phyloP scores from a whole-genome alignment of 2,888 invertebrate species.

The Drosophila trichaetosa region DNA sequence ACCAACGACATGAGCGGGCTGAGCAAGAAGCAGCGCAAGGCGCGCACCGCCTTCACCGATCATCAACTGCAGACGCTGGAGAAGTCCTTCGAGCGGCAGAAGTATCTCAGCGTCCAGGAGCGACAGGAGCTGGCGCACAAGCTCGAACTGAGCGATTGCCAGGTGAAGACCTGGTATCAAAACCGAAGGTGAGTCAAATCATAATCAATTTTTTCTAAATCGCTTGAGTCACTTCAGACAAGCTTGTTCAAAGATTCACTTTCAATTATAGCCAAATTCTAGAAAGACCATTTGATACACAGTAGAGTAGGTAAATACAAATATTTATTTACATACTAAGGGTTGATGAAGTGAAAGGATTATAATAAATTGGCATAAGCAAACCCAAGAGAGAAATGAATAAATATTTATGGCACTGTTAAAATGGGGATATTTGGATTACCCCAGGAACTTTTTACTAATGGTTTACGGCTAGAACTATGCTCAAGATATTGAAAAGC shows the following conservation, averaged over 20 bases:
- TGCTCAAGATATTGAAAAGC: background rate
- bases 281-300: background rate
- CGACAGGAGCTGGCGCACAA: conserved; percentile 99
- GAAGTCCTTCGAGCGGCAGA: conserved; percentile 98
- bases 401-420: background rate
- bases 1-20: conserved; percentile 86
- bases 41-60: conserved; percentile 99
- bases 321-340: no score
- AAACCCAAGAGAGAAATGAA: no score
- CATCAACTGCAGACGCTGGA: conserved; percentile 98
- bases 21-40: conserved; percentile 97
- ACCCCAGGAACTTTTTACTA: no score
- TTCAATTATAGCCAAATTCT: background rate
- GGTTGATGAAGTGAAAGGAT: no score
- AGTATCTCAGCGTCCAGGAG: conserved; percentile 98
- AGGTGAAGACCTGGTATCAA: conserved; percentile 99
- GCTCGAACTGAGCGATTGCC: conserved; percentile 98
- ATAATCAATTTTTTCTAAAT: background rate
- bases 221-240: background rate
- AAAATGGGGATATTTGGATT: no score
- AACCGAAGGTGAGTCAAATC: conserved; percentile 93
- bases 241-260: background rate
- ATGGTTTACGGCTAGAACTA: background rate
- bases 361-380: no score
- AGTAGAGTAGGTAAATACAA: no score